Evolutionary conservation across 1,140 invertebrate species (phyloP).

Genomic region (Heliothis virescens): DNA sequence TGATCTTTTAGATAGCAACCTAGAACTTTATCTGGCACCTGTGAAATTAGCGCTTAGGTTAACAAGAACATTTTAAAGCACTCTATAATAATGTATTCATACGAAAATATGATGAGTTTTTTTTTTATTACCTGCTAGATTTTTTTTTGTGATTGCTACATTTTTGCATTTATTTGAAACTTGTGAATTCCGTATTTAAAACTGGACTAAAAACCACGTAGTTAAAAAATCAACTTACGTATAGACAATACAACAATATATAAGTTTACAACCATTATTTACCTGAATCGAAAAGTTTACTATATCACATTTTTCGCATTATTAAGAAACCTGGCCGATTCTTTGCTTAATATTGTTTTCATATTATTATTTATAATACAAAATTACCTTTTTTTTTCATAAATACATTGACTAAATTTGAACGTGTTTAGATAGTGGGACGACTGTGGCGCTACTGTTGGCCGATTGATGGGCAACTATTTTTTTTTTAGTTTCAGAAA

Average conservation of each 20-base stretch:
- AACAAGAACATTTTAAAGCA: background rate
- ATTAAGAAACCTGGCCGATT: constrained; percentile 59
- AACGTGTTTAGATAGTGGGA: constrained; percentile 34
- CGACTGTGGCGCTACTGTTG: constrained; percentile 32
- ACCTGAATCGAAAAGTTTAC: constrained; percentile 47
- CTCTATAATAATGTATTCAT: background rate
- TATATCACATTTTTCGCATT: constrained; percentile 54
- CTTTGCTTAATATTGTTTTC: constrained; percentile 16
- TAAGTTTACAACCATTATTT: constrained; percentile 50
- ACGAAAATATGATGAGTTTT: too few relatives aligned
- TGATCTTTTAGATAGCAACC: too few relatives aligned
- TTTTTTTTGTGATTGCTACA: too few relatives aligned
- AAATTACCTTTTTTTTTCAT: constrained; percentile 51
- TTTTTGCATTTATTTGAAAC: too few relatives aligned
- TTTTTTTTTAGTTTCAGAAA: background rate
- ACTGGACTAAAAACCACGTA: constrained; percentile 36
- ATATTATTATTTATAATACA: constrained; percentile 37
- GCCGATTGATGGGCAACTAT: background rate
- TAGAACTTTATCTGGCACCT: too few relatives aligned
- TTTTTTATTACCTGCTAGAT: too few relatives aligned
- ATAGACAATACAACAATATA: constrained; percentile 50
- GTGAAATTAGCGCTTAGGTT: too few relatives aligned
- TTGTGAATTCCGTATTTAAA: background rate
- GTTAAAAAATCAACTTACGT: constrained; percentile 49
- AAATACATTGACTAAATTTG: constrained; percentile 48